Evolutionary conservation across 2,113 vertebrate species (phyloP), one percentile per base, ranked within the genome.

Genomic region (Tragelaphus imberbis): DNA sequence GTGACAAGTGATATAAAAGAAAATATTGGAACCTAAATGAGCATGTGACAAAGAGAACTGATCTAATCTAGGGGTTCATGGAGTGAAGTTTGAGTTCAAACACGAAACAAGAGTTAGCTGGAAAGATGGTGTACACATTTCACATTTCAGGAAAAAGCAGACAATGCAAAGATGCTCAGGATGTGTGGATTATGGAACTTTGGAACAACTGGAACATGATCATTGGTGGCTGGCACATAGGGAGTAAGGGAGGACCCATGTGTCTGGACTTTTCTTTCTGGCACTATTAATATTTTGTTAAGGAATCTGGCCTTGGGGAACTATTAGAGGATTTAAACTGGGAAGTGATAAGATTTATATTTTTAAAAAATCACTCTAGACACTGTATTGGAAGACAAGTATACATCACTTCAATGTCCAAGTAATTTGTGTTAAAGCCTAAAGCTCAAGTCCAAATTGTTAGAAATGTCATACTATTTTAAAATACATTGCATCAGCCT

Each of bases 381-480:
- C 10, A 55, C 9, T 28, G 8, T 19, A 28, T 75, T 49, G 77
- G 81, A 96, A 88, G 49, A 80, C 25, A 90, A 75, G 82, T 17
- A 61, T 8, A 92, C 14, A 59, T 65, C 44, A 33, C 19, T 44
- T 81, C 59, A 30, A 6, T 36, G 25, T 75, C 88, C 49, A 81
- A 80, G 53, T 86, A 80, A 88, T 85, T 84, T 95, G 61, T 63
- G 23, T 40, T 96, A 90, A 94, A 63, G 53, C 40, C 51, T 86
- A 65, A 49, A 96, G 49, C 27, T 63, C 77, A 93, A 68, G 36
- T 47, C 19, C 4, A 79, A 92, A 63, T 61, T 12, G 2, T 61
- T 88, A 87, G 65, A 85, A 97, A 91, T 88, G 77, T 40, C 91
- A 81, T 90, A 88, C 53, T 95, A 55, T 55, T 96, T 92, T 88